Base-by-base conservation (phyloP, 2,888 invertebrate species). In the Polydrusus pterygomalis region DNA sequence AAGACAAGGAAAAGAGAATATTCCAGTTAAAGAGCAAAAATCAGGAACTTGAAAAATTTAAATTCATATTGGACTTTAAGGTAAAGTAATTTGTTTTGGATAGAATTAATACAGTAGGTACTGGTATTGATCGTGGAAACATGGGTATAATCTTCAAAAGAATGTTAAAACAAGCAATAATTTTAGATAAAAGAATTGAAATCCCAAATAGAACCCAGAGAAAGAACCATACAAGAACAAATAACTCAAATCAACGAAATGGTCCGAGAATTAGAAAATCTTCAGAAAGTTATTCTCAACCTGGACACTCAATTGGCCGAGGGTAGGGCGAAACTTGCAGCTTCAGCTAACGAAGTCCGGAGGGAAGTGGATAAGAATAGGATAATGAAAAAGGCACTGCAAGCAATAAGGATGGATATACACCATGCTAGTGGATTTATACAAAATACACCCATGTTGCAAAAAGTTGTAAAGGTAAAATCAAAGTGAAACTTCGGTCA, bases 11-110 rank as follows among this genome's bases (percentile, higher is more conserved):
- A 86, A 94, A 93, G 82, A 90, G 93, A 78, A 95, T 97, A 80
- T 93, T 93, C 82, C 96, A 96, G 80, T 87, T 97, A 74, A 94
- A 96, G 85, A 92, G 93, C 79, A 95, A 93, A 84, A 97, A 95
- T 84, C 93, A 94, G 83, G 97, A 97, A 84, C 87, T 97, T 78
- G 96, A 97, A 85, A 97, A 97, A 86, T 96, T 95, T 86, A 96
- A 96, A 85, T 96, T 96, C 86, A 96, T 97, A 0, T 88, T 97
- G 40, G 95, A 95, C 84, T 96, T 96, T 85, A 96, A 96, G 75
- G 77, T 77, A 47, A 17, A n/a, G 34, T 9, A 56, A 15, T 15
- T n/a, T n/a, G 13, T 38, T 30, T 2, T 17, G n/a, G n/a, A 6
- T n/a, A 13, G 13, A 3, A 25, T 25, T 25, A 25, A n/a, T n/a